These are phyloP conservation scores for Tetragnatha montana DNA, from an alignment of 2,888 invertebrate species.

Conservation along the genomic window DNA sequence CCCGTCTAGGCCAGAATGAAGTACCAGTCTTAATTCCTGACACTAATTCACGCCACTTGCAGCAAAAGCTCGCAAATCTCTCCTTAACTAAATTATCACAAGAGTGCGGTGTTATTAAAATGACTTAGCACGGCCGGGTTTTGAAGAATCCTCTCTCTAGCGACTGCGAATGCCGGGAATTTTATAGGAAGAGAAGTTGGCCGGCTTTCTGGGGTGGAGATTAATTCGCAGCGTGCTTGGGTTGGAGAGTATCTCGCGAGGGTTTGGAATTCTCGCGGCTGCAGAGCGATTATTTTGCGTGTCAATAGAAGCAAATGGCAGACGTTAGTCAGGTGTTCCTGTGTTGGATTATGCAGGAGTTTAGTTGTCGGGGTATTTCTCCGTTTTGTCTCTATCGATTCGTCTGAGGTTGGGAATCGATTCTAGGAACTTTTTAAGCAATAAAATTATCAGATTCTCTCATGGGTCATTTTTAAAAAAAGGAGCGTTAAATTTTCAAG, in stretches of 20 bases:
- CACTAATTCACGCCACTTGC: constrained; percentile 39
- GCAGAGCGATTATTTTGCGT: constrained; percentile 13
- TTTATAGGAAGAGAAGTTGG: constrained; percentile 29
- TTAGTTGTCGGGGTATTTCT: too few species aligned
- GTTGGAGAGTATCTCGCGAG: not conserved
- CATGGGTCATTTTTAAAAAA: too few species aligned
- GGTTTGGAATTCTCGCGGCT: not conserved
- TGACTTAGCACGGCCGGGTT: constrained; percentile 38
- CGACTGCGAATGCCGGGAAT: constrained; percentile 32
- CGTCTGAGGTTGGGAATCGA: too few species aligned
- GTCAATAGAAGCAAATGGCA: not conserved
- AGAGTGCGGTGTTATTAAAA: constrained; percentile 42
- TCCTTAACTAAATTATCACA: constrained; percentile 42
- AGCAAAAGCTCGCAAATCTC: not conserved
- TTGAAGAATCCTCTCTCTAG: constrained; percentile 27
- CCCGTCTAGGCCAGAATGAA: constrained; percentile 8
- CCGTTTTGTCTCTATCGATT: too few species aligned
- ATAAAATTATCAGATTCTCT: too few species aligned
- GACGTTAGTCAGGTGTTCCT: not conserved
- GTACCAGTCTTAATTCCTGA: constrained; percentile 38
- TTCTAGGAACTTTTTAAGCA: too few species aligned
- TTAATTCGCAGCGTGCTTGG: constrained; percentile 11
- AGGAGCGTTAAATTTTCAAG: too few species aligned
- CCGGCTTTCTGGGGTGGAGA: constrained; percentile 8
- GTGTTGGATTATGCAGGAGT: not conserved